Evolutionary conservation across 2,797 vertebrate genomes (phyloP).

Genomic region (Aplochiton taeniatus): DNA sequence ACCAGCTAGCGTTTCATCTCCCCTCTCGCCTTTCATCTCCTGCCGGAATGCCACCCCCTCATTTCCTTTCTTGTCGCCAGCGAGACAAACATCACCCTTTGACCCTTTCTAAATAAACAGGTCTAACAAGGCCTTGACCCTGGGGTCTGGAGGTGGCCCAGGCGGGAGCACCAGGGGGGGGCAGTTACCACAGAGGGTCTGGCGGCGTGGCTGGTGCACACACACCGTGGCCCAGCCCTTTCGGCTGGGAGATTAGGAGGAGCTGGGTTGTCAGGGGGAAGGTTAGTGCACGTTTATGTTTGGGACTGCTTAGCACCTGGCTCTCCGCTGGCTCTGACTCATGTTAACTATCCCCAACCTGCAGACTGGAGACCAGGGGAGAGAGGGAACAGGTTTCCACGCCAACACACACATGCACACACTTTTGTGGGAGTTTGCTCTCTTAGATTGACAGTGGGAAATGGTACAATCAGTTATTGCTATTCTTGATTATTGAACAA

Average conservation of each 20-base stretch:
- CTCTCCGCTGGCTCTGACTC: no score
- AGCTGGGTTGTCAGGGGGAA: no score
- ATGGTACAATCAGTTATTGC: no score
- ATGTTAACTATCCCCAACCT: no score
- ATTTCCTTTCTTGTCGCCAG: conserved; percentile 65
- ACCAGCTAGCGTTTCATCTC: conserved; percentile 71
- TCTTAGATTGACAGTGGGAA: no score
- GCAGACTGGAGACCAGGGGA: no score
- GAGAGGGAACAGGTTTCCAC: background rate
- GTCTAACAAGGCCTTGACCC: conserved; percentile 55
- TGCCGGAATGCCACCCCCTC: conserved; percentile 64
- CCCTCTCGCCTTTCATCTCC: conserved; percentile 72
- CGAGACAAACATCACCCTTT: conserved; percentile 61
- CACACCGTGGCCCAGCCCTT: background rate
- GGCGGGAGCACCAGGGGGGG: conserved; percentile 25
- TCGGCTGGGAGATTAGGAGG: no score
- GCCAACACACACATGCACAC: background rate
- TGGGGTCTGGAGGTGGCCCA: conserved; percentile 24
- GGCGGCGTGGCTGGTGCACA: background rate
- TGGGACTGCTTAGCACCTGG: no score
- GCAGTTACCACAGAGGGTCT: no score
- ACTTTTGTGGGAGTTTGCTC: background rate
- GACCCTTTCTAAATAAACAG: conserved; percentile 62
- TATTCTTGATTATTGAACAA: no score
- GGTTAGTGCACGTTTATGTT: no score